A percentile compares a stretch with the other conserved stretches of the same genome.
Evolutionary conservation across 1,140 invertebrate species (phyloP).

Genomic region (Stenopsyche tienmushanensis): DNA sequence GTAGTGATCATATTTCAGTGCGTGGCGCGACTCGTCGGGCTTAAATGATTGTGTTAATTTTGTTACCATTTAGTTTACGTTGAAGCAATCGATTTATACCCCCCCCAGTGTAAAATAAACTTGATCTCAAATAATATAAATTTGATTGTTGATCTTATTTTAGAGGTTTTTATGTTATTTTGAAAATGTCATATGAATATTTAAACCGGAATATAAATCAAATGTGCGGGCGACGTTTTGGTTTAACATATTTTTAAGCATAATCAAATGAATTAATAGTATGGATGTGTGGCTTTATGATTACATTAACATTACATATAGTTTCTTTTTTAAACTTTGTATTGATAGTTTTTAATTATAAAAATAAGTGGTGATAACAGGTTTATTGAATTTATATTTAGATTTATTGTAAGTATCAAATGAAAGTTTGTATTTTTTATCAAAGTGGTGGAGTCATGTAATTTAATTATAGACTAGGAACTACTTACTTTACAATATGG

Average conservation of each 20-base stretch:
- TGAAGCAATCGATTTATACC: not conserved
- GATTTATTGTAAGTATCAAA: not conserved
- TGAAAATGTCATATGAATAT: no score
- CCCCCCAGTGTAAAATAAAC: not conserved
- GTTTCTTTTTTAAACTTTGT: not conserved
- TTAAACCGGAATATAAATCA: no score
- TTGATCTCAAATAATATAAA: conserved; percentile 6
- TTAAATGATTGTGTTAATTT: no score
- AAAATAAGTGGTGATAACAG: conserved; percentile 1
- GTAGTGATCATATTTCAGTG: no score
- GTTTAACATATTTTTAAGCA: no score
- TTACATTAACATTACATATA: no score
- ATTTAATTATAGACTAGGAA: not conserved
- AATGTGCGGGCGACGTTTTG: no score
- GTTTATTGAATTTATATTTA: not conserved
- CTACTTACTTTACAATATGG: not conserved
- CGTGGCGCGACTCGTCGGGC: no score
- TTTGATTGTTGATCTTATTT: no score
- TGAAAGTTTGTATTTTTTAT: not conserved
- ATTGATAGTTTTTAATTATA: not conserved
- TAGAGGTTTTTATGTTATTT: no score
- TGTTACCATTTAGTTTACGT: not conserved
- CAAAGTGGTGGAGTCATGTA: conserved; percentile 1
- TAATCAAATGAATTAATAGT: no score
- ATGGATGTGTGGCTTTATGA: no score